These are phyloP conservation scores for Drosophila infuscata DNA, from an alignment of 2,888 invertebrate genomes.

Conservation along the genomic window DNA sequence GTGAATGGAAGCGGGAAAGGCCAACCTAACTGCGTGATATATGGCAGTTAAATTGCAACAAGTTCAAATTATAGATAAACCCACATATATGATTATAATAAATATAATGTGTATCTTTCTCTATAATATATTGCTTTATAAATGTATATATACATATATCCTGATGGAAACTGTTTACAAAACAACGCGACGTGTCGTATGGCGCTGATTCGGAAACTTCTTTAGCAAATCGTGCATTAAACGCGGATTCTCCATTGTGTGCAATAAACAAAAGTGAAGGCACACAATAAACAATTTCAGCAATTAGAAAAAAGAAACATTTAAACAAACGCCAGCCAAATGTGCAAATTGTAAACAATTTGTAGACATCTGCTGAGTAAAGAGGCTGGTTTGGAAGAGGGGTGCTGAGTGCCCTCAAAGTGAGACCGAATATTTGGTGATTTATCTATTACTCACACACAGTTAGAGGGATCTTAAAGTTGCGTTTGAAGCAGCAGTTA, in stretches of 20 bases:
- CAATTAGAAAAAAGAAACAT: conserved; percentile 43
- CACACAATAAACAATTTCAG: conserved; percentile 64
- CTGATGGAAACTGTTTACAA: conserved; percentile 31
- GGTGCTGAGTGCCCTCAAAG: background rate
- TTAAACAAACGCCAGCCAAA: conserved; percentile 65
- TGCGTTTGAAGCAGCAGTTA: background rate
- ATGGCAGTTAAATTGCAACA: conserved; percentile 18
- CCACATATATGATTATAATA: conserved; percentile 5
- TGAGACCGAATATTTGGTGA: background rate
- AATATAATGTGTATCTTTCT: conserved; percentile 1
- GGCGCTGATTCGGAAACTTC: background rate
- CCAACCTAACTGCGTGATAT: conserved; percentile 46
- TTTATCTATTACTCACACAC: background rate
- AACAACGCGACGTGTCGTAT: conserved; percentile 41
- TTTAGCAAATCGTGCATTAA: conserved; percentile 16
- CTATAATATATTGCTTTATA: background rate
- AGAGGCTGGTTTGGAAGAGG: background rate
- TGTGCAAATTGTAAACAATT: conserved; percentile 69
- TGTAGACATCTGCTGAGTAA: conserved; percentile 1
- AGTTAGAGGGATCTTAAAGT: background rate
- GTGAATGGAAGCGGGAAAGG: background rate
- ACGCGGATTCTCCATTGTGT: conserved; percentile 7
- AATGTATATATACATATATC: background rate
- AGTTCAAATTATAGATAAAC: conserved; percentile 27
- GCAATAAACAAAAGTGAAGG: conserved; percentile 61